Base-by-base conservation (phyloP, 2,888 invertebrate species). In the Invenusta paracnida region DNA sequence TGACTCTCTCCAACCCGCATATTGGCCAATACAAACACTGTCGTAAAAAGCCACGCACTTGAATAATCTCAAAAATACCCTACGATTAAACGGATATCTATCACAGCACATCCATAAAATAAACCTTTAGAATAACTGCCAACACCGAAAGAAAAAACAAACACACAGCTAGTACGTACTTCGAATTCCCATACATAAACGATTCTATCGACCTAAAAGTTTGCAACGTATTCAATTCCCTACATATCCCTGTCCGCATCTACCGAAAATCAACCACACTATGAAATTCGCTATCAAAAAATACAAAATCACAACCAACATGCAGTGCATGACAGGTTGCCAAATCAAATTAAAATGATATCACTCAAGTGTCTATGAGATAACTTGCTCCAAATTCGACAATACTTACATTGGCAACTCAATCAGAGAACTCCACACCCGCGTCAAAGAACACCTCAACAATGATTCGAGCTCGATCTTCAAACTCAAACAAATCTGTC, bases 381-480 rank as follows among this genome's bases (percentile, higher is more conserved):
- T 73, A 73, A 73, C 73, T 73, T 73, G 11, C 73, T 23, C 73
- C 23, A 17, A 73, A 73, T 73, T 5, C 27, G 73, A 73, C 2
- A 73, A 73, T 5, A 23, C 73, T 23, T 73, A 73, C 27, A 73
- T 73, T 23, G 27, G 73, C 73, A 73, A 23, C 73, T n/a, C 17
- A 5, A 73, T 73, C 73, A 73, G 73, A 73, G 73, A 23, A n/a
- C 73, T 73, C 73, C 73, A 73, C 73, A 73, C 73, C 73, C 73
- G 27, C 27, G 73, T 73, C 73, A 73, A 73, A 25, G 73, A 73
- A 73, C 73, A 73, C 25, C 73, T 73, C 11, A 73, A 73, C 17
- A 73, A 73, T 23, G 27, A 73, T 73, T 73, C 73, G 2, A 73
- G 73, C 73, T 73, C 73, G 17, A 73, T 73, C 73, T 73, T 73